A percentile compares a stretch with the other conserved stretches of the same genome.
phyloP scores from a whole-genome alignment of 2,113 vertebrate genomes.

The Siphamia tubifer region DNA sequence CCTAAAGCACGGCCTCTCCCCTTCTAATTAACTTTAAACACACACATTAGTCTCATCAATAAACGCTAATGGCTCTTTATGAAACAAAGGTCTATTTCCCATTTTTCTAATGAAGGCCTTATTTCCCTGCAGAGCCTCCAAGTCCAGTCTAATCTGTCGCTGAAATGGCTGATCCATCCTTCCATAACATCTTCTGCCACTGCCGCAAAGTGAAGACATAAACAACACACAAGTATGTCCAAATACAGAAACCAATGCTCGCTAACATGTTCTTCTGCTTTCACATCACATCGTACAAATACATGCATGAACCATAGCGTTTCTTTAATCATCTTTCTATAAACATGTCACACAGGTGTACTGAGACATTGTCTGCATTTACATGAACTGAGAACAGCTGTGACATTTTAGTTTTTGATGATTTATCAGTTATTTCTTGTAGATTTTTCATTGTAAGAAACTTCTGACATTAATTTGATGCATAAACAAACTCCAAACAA shows the following conservation, averaged over 20 bases:
- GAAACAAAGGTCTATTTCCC: conserved; percentile 79
- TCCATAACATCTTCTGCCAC: conserved; percentile 26
- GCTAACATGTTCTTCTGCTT: conserved; percentile 8
- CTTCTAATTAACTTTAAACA: conserved; percentile 94
- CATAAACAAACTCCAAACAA: conserved; percentile 2
- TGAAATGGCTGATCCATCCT: conserved; percentile 50
- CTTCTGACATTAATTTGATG: conserved; percentile 4
- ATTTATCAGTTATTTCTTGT: too few relatives aligned
- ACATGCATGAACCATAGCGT: too few relatives aligned
- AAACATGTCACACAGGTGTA: too few relatives aligned
- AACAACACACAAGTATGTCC: conserved; percentile 43
- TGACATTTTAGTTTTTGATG: too few relatives aligned
- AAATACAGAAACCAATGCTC: conserved; percentile 17
- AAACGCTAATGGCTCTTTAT: conserved; percentile 91
- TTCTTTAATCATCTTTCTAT: too few relatives aligned
- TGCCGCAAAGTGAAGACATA: conserved; percentile 39
- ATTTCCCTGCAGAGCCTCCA: conserved; percentile 51
- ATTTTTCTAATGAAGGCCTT: conserved; percentile 71
- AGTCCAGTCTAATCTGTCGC: conserved; percentile 62
- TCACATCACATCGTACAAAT: not conserved
- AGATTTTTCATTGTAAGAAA: too few relatives aligned
- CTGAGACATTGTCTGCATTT: too few relatives aligned
- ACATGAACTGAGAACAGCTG: too few relatives aligned
- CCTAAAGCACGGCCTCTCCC: conserved; percentile 91
- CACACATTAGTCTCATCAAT: conserved; percentile 94